Evolutionary conservation across 1,140 invertebrate species (phyloP).

Genomic region (Bursaphelenchus mucronatus): DNA sequence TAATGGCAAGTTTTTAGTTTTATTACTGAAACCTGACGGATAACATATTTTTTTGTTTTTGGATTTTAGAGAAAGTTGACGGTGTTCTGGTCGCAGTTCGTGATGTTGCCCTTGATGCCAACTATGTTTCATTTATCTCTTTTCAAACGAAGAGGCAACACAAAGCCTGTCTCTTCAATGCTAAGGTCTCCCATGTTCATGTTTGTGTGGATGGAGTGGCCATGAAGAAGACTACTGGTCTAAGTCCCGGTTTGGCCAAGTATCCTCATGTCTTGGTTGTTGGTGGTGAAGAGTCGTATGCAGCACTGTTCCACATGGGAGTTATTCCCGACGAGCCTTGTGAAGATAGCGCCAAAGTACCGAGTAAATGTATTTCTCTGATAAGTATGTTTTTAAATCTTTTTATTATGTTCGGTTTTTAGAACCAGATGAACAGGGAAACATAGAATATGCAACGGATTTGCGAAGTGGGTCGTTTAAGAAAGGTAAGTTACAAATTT

Average conservation of each 20-base stretch:
- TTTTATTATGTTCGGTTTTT: not conserved
- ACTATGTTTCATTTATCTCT: conserved; percentile 1
- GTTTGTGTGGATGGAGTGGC: conserved; percentile 14
- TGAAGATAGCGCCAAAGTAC: not conserved
- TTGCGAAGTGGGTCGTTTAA: not conserved
- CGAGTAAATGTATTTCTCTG: conserved; percentile 8
- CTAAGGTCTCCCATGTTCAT: not conserved
- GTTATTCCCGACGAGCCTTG: not conserved
- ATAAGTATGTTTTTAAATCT: conserved; percentile 1
- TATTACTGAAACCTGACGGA: too few species aligned
- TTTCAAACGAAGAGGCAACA: not conserved
- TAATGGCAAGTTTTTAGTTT: conserved; percentile 1
- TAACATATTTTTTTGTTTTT: conserved; percentile 9
- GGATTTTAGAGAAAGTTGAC: conserved; percentile 7
- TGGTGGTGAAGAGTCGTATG: conserved; percentile 1
- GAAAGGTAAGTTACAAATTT: not conserved
- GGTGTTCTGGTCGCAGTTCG: conserved; percentile 11
- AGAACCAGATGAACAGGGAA: conserved; percentile 12
- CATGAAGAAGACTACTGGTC: not conserved
- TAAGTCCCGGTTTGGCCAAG: not conserved
- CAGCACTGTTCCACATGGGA: conserved; percentile 8
- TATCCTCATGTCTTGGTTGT: conserved; percentile 4
- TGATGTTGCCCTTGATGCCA: conserved; percentile 2
- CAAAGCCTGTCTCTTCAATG: conserved; percentile 5
- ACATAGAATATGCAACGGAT: conserved; percentile 9